Evolutionary conservation across 2,113 vertebrate genomes (phyloP), one percentile per base, ranked within the genome.

Genomic region (Gallinago paraguaiae): DNA sequence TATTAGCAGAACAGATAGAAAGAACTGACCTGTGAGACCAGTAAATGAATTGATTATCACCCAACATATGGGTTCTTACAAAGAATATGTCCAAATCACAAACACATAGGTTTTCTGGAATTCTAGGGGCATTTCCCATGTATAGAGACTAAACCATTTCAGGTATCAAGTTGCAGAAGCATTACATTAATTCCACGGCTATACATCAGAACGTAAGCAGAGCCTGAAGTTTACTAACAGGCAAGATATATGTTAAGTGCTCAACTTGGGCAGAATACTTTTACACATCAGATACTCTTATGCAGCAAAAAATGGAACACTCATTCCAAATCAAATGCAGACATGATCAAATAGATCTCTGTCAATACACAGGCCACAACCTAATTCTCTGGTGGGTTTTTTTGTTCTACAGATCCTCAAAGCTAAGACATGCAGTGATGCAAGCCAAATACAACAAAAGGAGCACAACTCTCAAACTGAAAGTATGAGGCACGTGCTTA

Each of bases 361-460:
- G 54, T 60, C 91, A 68, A 8, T 2, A n/a, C 2, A 5, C 31
- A 56, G 56, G 46, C 37, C 64, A 82, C 30, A 30, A 24, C 17
- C 4, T 65, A 50, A 5, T 10, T n/a, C 76, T 82, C 60, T 5
- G 0, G 30, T 2, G 6, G 30, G 27, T 11, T 1, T 31, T 48
- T 50, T 22, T 53, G 69, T 77, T 30, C 85, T 63, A 20, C 7
- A 30, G 76, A 27, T 31, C 68, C 60, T 82, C 56, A 43, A 41
- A 27, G 91, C 41, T 31, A 80, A 95, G 95, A 75, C 82, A 57
- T 16, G 22, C 41, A 89, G 61, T 3, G 5, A 31, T 48, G 37
- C 43, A 57, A 95, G 92, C 92, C 96, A 89, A 88, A 71, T 15
- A 46, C 56, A 84, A 75, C 77, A 91, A 70, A 56, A 50, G 25